Conservation (phyloP, 2,888 invertebrate species). For the Liopterus haemorrhoidalis region DNA sequence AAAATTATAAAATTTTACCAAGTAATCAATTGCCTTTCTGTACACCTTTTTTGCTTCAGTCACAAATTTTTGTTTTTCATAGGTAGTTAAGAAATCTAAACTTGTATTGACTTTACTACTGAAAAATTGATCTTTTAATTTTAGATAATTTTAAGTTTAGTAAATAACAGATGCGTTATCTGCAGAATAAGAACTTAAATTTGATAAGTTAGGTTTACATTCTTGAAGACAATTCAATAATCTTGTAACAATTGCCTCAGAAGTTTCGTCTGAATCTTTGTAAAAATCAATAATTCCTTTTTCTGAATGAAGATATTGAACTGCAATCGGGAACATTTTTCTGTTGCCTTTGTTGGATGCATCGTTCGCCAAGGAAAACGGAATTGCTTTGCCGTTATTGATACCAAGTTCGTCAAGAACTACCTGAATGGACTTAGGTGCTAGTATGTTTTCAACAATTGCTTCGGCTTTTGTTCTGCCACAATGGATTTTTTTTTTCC, state of each 20-base stretch:
- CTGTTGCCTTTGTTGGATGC: constrained; percentile 14
- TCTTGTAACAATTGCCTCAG: neutral
- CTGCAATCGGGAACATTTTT: constrained; percentile 14
- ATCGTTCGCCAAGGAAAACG: constrained; percentile 14
- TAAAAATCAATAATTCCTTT: constrained; percentile 5
- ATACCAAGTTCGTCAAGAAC: constrained; percentile 13
- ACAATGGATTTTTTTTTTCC: constrained; percentile 26
- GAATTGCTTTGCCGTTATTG: constrained; percentile 7
- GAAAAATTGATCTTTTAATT: too few species aligned
- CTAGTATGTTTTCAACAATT: constrained; percentile 29
- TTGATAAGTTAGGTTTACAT: neutral
- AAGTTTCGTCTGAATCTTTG: constrained; percentile 5
- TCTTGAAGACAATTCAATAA: neutral
- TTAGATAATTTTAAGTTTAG: too few species aligned
- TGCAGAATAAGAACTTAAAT: constrained; percentile 17
- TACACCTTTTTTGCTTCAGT: too few species aligned
- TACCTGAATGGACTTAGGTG: constrained; percentile 29
- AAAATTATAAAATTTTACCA: too few species aligned
- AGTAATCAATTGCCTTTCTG: too few species aligned
- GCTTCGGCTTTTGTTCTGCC: constrained; percentile 30
- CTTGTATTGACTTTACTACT: too few species aligned
- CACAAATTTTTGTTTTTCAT: too few species aligned
- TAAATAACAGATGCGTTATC: constrained; percentile 27
- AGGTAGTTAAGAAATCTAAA: too few species aligned
- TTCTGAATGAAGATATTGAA: constrained; percentile 19